Percentiles rank a stretch among this genome's conserved stretches.
Evolutionary conservation across 2,113 vertebrate genomes (phyloP).

Genomic region (Oreochromis niloticus): DNA sequence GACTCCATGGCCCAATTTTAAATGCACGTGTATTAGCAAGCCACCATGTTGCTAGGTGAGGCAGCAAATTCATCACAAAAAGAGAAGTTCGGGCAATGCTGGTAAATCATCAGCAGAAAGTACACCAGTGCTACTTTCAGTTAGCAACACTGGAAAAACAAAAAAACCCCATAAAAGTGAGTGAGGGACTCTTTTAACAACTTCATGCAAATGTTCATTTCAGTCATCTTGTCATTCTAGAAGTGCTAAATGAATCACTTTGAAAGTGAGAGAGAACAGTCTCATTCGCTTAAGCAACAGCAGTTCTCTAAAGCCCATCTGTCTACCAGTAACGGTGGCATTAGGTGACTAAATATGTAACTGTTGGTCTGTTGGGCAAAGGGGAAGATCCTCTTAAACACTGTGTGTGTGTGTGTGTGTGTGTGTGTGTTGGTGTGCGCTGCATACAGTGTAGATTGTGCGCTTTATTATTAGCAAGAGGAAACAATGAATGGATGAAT

Average conservation of each 20-base stretch:
- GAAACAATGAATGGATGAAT: conserved; percentile 56
- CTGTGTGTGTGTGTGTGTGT: conserved; percentile 4
- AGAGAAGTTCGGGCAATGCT: conserved; percentile 18
- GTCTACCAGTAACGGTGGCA: conserved; percentile 58
- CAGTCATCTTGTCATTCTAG: conserved; percentile 39
- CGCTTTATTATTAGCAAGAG: conserved; percentile 55
- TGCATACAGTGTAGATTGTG: conserved; percentile 20
- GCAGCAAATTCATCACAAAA: conserved; percentile 31
- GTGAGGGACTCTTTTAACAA: conserved; percentile 2
- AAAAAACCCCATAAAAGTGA: fast-evolving
- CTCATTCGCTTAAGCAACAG: conserved; percentile 52
- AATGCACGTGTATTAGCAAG: background rate
- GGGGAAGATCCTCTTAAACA: conserved; percentile 57
- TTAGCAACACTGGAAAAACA: background rate
- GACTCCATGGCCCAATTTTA: background rate
- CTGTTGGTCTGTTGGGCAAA: conserved; percentile 64
- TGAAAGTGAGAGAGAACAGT: conserved; percentile 52
- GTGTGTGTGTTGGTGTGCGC: background rate
- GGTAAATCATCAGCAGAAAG: conserved; percentile 37
- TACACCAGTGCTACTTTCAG: conserved; percentile 12
- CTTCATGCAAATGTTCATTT: conserved; percentile 43
- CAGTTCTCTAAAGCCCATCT: conserved; percentile 60
- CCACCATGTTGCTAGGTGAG: background rate
- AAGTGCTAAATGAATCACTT: conserved; percentile 57
- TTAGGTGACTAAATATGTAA: conserved; percentile 66